Evolutionary conservation across 2,113 vertebrate genomes (phyloP), one percentile per base, ranked within the genome.

Genomic region (Chlamydotis undulata): DNA sequence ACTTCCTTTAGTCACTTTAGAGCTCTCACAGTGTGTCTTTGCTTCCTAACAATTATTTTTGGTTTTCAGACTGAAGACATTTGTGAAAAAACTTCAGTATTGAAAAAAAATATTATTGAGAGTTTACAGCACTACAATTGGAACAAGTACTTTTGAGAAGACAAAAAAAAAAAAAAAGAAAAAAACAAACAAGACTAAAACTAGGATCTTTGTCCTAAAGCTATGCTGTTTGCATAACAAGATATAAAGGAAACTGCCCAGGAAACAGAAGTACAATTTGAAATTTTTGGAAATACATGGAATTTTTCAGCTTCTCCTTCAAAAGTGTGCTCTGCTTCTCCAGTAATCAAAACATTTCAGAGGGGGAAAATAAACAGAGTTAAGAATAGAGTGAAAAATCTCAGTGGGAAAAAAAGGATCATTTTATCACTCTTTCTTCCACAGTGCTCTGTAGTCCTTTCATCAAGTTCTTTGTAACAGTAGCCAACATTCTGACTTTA

Each of bases 401-500:
- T 91, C 77, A 68, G 18, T 60, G 53, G 31, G 57, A 10, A 45
- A 61, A 82, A 90, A 94, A 21, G 4, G 39, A 70, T 81, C 25
- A 81, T 87, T 94, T 81, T 83, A 92, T 91, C 77, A 83, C 25
- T 55, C 29, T 81, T 86, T 81, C 60, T 89, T 89, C 65, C 71
- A 82, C 69, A 87, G 47, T 80, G 29, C 56, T 74, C 71, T 86
- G 19, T 39, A 83, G 37, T 90, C 75, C 55, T 90, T 92, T 86
- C 83, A 92, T 81, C 63, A 93, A 93, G 29, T 78, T 92, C 69
- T 89, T 93, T 89, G 61, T 81, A 84, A 71, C 39, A 87, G 41
- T 70, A 92, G 89, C 69, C 91, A 96, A 78, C 14, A 80, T 76
- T 94, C 57, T 82, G 49, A 45, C n/a, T 93, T 93, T 85, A 82